Conservation (phyloP, 2,797 vertebrate genomes). For the Selene dorsalis region DNA sequence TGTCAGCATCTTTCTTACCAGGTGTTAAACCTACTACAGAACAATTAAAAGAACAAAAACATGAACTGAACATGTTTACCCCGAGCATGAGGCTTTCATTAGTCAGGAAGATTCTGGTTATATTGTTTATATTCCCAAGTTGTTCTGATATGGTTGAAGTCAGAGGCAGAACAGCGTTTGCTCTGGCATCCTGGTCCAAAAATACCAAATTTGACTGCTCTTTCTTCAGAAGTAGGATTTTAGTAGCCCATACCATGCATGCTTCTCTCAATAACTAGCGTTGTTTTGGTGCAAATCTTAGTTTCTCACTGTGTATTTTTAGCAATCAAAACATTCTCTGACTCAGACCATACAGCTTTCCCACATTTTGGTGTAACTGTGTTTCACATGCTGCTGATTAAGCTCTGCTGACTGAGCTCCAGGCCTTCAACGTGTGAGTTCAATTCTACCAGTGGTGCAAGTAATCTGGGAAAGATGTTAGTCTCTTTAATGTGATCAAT, state of each 20-base stretch:
- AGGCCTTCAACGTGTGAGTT: neutral
- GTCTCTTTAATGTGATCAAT: neutral
- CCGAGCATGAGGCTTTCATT: slow-evolving; percentile 7
- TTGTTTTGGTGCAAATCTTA: slow-evolving; percentile 53
- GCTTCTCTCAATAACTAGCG: slow-evolving; percentile 40
- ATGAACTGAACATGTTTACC: slow-evolving; percentile 2
- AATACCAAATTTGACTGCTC: slow-evolving; percentile 43
- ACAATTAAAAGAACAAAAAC: slow-evolving; percentile 9
- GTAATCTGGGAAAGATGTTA: slow-evolving; percentile 4
- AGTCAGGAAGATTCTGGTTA: slow-evolving; percentile 14
- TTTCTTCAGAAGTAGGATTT: slow-evolving; percentile 32
- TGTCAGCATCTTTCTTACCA: slow-evolving; percentile 11
- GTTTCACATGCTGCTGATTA: slow-evolving; percentile 60
- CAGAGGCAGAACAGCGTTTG: neutral
- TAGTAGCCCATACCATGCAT: slow-evolving; percentile 57
- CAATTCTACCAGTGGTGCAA: slow-evolving; percentile 10
- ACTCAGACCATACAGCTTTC: slow-evolving; percentile 58
- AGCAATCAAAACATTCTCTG: slow-evolving; percentile 66
- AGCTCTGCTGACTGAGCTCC: slow-evolving; percentile 24
- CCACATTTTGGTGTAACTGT: slow-evolving; percentile 60
- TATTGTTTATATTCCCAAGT: slow-evolving; percentile 3
- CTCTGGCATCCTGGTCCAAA: slow-evolving; percentile 14
- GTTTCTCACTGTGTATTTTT: slow-evolving; percentile 70
- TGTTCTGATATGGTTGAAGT: slow-evolving; percentile 44
- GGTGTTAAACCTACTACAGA: slow-evolving; percentile 24